These are phyloP conservation scores for Perodicticus potto DNA, from an alignment of 2,797 vertebrate species.

Conservation along the genomic window DNA sequence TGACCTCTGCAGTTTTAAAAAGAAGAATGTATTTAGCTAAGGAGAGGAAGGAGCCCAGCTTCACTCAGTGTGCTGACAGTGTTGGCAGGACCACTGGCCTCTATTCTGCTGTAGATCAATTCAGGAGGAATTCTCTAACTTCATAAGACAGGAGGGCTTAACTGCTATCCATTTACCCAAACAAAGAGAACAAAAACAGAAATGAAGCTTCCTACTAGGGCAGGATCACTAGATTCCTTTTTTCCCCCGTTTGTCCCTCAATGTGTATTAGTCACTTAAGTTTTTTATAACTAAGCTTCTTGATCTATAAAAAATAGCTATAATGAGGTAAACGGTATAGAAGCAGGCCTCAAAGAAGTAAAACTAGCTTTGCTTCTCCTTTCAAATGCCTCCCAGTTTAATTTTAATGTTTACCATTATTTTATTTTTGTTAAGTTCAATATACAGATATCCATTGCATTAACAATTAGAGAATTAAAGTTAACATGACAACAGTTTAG, in stretches of 20 bases:
- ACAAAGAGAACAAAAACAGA: background rate
- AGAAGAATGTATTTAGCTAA: background rate
- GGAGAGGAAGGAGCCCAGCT: background rate
- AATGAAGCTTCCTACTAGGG: background rate
- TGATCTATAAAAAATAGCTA: background rate
- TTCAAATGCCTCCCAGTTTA: conserved; percentile 6
- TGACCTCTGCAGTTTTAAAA: conserved; percentile 17
- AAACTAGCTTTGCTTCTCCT: background rate
- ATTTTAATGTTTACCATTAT: background rate
- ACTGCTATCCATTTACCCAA: background rate
- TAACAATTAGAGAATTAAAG: background rate
- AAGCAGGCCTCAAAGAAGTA: conserved; percentile 26
- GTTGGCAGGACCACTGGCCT: background rate
- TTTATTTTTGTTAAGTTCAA: background rate
- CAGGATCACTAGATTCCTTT: background rate
- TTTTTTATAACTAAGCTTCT: conserved; percentile 3
- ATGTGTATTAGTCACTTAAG: background rate
- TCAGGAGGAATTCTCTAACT: background rate
- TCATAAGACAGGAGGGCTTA: background rate
- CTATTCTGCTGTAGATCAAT: background rate
- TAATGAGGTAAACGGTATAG: background rate
- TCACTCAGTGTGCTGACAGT: background rate
- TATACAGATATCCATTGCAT: background rate
- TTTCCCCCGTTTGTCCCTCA: background rate
- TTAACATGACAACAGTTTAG: background rate